A percentile compares a stretch with the other conserved stretches of the same genome.
phyloP scores from a whole-genome alignment of 2,888 invertebrate species.

The Acanthosepion esculentum region DNA sequence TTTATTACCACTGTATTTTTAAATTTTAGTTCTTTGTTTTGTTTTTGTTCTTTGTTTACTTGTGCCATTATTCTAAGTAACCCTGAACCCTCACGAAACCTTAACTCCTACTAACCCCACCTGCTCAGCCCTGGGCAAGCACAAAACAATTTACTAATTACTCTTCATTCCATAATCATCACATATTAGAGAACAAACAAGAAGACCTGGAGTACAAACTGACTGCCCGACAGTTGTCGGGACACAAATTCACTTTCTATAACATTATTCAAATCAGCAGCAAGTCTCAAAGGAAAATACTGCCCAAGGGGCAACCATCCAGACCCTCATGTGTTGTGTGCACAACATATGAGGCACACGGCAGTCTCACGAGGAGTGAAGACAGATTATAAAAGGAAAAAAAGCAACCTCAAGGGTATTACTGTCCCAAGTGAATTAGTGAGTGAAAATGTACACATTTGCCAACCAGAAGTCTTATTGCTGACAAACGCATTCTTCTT shows the following conservation, averaged over 20 bases:
- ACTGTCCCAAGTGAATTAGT: not conserved
- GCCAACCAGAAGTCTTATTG: not conserved
- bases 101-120: not conserved
- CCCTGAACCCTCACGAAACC: not conserved
- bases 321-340: not conserved
- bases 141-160: constrained; percentile 2
- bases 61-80: too few species aligned
- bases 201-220: not conserved
- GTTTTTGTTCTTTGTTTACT: too few species aligned
- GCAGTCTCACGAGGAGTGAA: not conserved
- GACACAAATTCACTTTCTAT: not conserved
- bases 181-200: constrained; percentile 11
- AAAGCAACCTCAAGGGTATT: not conserved
- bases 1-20: too few species aligned
- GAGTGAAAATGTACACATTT: not conserved
- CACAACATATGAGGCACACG: not conserved
- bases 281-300: not conserved
- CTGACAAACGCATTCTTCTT: not conserved
- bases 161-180: not conserved
- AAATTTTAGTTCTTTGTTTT: too few species aligned
- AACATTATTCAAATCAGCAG: not conserved
- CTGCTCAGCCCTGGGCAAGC: not conserved
- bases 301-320: not conserved
- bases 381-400: not conserved
- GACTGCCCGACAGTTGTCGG: not conserved